These are phyloP conservation scores for Astreopora myriophthalma DNA, from an alignment of 64 coral and sea anemone species.

Conservation along the genomic window DNA sequence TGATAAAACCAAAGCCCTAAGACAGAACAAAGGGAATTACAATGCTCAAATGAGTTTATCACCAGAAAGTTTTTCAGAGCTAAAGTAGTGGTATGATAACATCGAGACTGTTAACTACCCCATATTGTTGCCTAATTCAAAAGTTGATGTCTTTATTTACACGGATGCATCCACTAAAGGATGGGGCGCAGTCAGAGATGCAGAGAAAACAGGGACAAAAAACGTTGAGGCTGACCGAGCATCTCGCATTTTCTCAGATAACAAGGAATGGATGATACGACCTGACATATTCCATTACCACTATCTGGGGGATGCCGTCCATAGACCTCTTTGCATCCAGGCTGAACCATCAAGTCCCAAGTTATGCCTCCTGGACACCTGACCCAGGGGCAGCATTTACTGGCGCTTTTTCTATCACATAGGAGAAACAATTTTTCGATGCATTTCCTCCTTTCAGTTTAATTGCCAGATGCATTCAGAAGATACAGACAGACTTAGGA, in stretches of 20 bases:
- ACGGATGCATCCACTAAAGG: constrained; percentile 36
- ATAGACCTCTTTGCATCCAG: constrained; percentile 67
- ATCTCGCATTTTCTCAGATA: neutral
- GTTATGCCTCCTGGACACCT: constrained; percentile 77
- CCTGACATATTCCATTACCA: constrained; percentile 38
- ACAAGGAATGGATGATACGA: constrained; percentile 70
- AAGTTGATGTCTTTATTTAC: constrained; percentile 11
- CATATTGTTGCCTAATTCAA: constrained; percentile 26
- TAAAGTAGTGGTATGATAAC: constrained; percentile 39
- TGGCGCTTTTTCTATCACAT: constrained; percentile 39
- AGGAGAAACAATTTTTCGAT: constrained; percentile 36
- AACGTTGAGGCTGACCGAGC: constrained; percentile 8
- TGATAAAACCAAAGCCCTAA: neutral
- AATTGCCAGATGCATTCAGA: constrained; percentile 34
- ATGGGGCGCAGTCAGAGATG: neutral
- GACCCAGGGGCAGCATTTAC: constrained; percentile 57
- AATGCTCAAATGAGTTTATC: constrained; percentile 27
- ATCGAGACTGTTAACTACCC: constrained; percentile 24
- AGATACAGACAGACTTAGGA: constrained; percentile 5
- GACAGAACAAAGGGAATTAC: constrained; percentile 33
- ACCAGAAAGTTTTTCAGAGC: neutral
- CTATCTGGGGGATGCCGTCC: constrained; percentile 3
- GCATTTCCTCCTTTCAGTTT: constrained; percentile 70
- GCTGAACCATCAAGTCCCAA: constrained; percentile 44
- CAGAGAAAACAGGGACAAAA: constrained; percentile 7